Base-by-base conservation (phyloP, 2,888 invertebrate genomes). In the Colletes collaris region DNA sequence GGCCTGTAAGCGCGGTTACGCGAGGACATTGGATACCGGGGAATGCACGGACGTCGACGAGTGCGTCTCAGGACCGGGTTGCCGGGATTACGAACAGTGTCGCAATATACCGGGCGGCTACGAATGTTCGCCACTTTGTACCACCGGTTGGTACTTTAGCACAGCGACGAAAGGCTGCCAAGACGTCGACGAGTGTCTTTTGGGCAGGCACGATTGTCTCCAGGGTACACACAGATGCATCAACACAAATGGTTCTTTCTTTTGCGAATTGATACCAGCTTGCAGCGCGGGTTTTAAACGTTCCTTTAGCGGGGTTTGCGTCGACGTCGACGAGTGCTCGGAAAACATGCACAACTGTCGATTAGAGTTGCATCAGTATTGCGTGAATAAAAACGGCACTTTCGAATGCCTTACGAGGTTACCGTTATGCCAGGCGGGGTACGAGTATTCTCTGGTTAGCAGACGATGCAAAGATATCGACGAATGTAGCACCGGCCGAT, bases 261-360 rank as follows among this genome's bases (percentile, higher is more conserved):
- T 70, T 0, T 92, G 92, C 79, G 85, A 90, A 27, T 44, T 85
- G 7, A 79, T 89, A 65, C 84, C 75, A 0, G 86, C 89, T 0
- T 92, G 92, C 53, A 63, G 55, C 1, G 53, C 55, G 3, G 92
- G 92, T 16, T 92, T 86, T 75, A 87, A 87, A 8, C 88, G 90
- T 7, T 72, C 79, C 35, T 94, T 94, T 79, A 93, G 94, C 85
- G 94, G 94, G 76, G 94, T 94, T 40, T 95, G 95, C 86, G 91
- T 93, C 92, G 97, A 97, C 88, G 93, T 96, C 37, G 95, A 97
- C 92, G 97, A 97, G 90, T 97, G 97, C 86, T 83, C 92, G 0
- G 94, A 95, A 76, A 93, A 94, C 0, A 74, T 87, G 44, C 94
- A 95, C 86, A 85, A 84, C 60, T 92, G 92, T 72, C 81, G 81